phyloP scores from a whole-genome alignment of 2,888 invertebrate species.

The Idaea biselata region DNA sequence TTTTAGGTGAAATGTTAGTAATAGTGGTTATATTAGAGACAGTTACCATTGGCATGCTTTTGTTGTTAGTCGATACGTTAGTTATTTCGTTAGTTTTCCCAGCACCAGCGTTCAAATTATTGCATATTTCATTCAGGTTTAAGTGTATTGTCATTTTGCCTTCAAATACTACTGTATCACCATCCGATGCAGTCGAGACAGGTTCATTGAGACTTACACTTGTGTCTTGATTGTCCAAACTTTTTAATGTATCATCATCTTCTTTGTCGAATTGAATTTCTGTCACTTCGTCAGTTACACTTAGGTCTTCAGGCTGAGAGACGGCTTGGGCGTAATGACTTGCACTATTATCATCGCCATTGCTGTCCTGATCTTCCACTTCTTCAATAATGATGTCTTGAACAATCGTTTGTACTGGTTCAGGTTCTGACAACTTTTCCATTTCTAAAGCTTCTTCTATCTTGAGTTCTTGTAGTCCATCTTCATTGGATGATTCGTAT shows the following conservation, averaged over 20 bases:
- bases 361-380: constrained; percentile 62
- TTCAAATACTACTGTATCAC: constrained; percentile 77
- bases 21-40: constrained; percentile 79
- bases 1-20: constrained; percentile 77
- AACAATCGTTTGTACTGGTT: constrained; percentile 45
- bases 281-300: constrained; percentile 68
- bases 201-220: constrained; percentile 80
- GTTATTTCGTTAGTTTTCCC: constrained; percentile 62
- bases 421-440: constrained; percentile 43
- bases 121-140: constrained; percentile 76
- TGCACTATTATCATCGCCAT: constrained; percentile 67
- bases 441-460: constrained; percentile 44
- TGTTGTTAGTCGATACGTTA: constrained; percentile 65
- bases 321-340: constrained; percentile 71
- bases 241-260: constrained; percentile 76
- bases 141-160: constrained; percentile 79
- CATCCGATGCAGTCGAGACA: constrained; percentile 69
- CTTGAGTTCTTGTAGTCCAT: constrained; percentile 54
- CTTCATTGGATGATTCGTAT: constrained; percentile 74
- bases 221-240: constrained; percentile 77
- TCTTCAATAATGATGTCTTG: constrained; percentile 74
- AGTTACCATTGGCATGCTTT: constrained; percentile 79
- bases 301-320: constrained; percentile 69
- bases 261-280: constrained; percentile 77
- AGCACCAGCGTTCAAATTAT: constrained; percentile 70